Base-by-base conservation (phyloP, 1,140 invertebrate genomes). In the Pseudomyrmex flavicornis region DNA sequence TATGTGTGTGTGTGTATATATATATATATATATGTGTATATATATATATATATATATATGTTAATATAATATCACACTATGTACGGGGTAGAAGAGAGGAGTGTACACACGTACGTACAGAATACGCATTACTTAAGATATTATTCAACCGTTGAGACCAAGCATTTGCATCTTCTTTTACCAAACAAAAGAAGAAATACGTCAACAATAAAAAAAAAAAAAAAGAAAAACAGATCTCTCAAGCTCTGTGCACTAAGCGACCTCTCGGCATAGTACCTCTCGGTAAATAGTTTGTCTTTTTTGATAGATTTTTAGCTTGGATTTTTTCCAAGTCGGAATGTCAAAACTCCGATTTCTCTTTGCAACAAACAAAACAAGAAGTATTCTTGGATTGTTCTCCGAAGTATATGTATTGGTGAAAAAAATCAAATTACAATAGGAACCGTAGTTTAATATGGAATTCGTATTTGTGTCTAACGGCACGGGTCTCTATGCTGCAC, bases 11-110 rank as follows among this genome's bases (percentile, higher is more conserved):
- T 17, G 17, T 17, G 0, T 17, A 10, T 22, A 46, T 56, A 22
- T 35, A 35, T 35, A 35, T 35, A 35, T 35, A 35, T 35, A 66
- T 70, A 66, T 70, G 62, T 58, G n/a, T n/a, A n/a, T n/a, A n/a
- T 17, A 17, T 17, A 10, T 22, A 46, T 56, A 22, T 35, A 35
- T 35, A 35, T 35, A 35, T 35, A 35, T 35, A 66, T 70, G 62
- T 59, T 82, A 75, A 56, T 76, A 77, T 83, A 80, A 22, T 84
- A 88, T 61, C 86, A 88, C 82, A 86, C 82, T 85, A 82, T 72
- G 9, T 75, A 79, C 77, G 77, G 66, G 46, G 56, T 44, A 35
- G 15, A 66, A 76, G 74, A 77, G 74, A 82, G 3, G 15, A 77
- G 26, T 59, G 83, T 62, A 80, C 35, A 69, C 17, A 15, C n/a